phyloP scores from a whole-genome alignment of 2,888 invertebrate genomes.

The Tetragonisca angustula region DNA sequence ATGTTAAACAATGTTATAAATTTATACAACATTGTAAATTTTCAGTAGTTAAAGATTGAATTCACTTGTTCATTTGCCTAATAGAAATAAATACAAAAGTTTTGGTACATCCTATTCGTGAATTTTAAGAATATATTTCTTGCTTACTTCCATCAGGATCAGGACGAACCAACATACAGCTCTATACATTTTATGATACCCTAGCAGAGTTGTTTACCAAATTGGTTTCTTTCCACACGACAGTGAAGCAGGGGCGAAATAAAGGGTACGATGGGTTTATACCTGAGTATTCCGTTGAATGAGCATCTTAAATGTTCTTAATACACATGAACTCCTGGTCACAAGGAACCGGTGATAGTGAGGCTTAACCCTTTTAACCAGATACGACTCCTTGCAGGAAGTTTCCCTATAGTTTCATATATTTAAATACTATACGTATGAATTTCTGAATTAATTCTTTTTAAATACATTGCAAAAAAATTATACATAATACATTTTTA shows the following conservation, averaged over 20 bases:
- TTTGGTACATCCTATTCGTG: not conserved
- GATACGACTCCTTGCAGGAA: too few species aligned
- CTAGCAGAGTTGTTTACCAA: conserved; percentile 66
- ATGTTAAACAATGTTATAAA: not conserved
- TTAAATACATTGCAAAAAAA: too few species aligned
- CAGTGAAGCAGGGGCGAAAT: conserved; percentile 25
- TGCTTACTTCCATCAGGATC: conserved; percentile 5
- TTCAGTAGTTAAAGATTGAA: not conserved
- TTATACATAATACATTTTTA: too few species aligned
- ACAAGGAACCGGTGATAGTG: conserved; percentile 31
- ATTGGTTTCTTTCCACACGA: conserved; percentile 54
- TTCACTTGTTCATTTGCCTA: not conserved
- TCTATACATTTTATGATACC: conserved; percentile 56
- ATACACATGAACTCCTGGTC: conserved; percentile 32
- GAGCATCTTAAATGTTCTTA: not conserved
- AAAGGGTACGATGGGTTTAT: conserved; percentile 31
- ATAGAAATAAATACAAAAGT: too few species aligned
- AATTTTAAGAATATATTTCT: not conserved
- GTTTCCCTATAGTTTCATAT: too few species aligned
- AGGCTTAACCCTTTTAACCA: conserved; percentile 34
- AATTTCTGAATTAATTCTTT: too few species aligned
- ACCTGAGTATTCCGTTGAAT: not conserved
- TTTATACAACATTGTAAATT: too few species aligned
- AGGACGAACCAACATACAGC: conserved; percentile 3
- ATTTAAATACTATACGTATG: too few species aligned